Base-by-base conservation (phyloP, 1,140 invertebrate species). In the Mercenaria mercenaria region DNA sequence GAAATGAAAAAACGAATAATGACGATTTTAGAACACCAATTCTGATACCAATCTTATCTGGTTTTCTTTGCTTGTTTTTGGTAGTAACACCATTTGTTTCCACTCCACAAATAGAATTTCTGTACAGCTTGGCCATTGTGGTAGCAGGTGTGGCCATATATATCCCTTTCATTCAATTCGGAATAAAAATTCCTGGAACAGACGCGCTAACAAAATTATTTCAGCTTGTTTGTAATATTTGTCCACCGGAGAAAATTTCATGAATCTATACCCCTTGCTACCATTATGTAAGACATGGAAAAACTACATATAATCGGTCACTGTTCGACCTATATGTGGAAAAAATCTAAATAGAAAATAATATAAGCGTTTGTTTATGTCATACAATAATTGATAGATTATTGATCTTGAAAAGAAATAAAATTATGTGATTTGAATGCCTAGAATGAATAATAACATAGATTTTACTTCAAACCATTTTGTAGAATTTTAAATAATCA, bases 41-140 rank as follows among this genome's bases (percentile, higher is more conserved):
- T 34, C 39, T 79, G 11, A 8, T 87, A 4, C 85, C 85, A 32
- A 64, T 87, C 23, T 26, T 87, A 11, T 41, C 41, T 1, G 37
- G n/a, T 11, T 29, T 79, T 4, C 15, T 77, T 47, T 43, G 56
- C 32, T 13, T 76, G 4, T 87, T 87, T 50, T 23, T 64, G 4
- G 64, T 87, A 23, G 43, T 87, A 18, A 29, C 85, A 11, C 85
- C 85, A 32, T 87, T 87, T 34, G 50, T 79, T 10, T 59, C 50
- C 18, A 41, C 20, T 67, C 85, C 85, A 20, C 34, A 67, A 56
- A 79, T 87, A n/a, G 85, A 87, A 47, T 87, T 87, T 67, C 37
- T 87, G 26, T 87, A 87, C 26, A 56, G 85, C 6, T 23, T 52
- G 43, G 69, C 11, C 13, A 23, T 87, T 13, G 74, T 64, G 26